Base-by-base conservation (phyloP, 2,113 vertebrate species). In the Colaptes auratus region DNA sequence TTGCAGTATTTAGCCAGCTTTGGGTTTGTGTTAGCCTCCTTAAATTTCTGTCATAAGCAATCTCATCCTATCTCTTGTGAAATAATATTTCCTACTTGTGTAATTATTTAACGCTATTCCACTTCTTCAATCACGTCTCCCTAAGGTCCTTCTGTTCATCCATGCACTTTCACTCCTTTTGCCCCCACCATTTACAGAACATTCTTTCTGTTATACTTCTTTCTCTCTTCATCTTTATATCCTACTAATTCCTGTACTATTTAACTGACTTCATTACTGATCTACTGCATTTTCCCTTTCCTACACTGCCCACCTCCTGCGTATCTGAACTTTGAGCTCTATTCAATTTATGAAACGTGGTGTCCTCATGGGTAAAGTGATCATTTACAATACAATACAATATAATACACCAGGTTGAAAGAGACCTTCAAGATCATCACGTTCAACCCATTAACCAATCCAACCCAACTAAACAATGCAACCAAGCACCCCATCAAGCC, bases 281-380 rank as follows among this genome's bases (percentile, higher is more conserved):
- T 50, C n/a, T 14, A 61, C 10, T 33, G 14, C 2, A 2, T 52
- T 67, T 72, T 77, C 21, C 7, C 60, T 36, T 86, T 74, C 52
- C 8, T 6, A 52, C 13, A 12, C 12, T 52, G 50, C 23, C 3
- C 4, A 11, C 4, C 5, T 20, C 31, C 28, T 2, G 5, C 2
- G 7, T 42, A 56, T 15, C 20, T 30, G 18, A 25, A 53, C 28
- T n/a, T 74, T 5, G 9, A 82, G 33, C 12, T 93, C 27, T 56
- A 33, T 17, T 7, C 27, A 66, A 33, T 28, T 66, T 55, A 8
- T 70, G 69, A 76, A 39, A 5, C 5, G 3, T 8, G 10, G 12
- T 28, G 18, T 9, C 6, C 20, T 67, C 79, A 64, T 8, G 10
- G 21, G 11, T 61, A 65, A 65, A 67, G 28, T 12, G 19, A 63